Evolutionary conservation across 1,140 invertebrate genomes (phyloP), one percentile per base, ranked within the genome.

Genomic region (Hyposmocoma kahamanoa): DNA sequence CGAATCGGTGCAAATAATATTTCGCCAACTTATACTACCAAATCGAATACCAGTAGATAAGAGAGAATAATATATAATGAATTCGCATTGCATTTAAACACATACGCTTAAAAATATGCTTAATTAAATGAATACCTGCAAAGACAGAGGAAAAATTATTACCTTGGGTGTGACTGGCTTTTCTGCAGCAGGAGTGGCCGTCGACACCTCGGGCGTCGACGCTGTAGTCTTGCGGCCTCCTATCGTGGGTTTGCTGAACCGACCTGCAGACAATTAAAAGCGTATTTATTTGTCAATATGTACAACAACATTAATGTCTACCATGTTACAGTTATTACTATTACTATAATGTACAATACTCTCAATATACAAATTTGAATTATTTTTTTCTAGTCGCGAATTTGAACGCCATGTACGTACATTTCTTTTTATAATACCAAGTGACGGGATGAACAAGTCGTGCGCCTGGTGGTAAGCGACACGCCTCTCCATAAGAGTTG

Each of bases 141-240:
- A 32, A 42, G 41, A 49, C 36, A 44, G 26, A 42, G 38, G 28
- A 21, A 30, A 55, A 48, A n/a, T n/a, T n/a, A n/a, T 42, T 45
- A 84, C 80, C 80, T 84, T 84, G 47, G 78, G 60, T 28, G 71
- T 50, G 17, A 61, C 54, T 21, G 77, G 51, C 50, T 81, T 84
- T 22, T 84, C 77, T 13, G 59, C 62, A 6, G 72, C 54, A 5
- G 71, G 61, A 6, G 67, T 51, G 3, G 74, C 41, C 4, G 74
- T 65, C 11, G 63, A 47, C 0, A 62, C 13, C 20, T 68, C 66
- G 6, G 51, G 56, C 1, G 58, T 34, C 1, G 67, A 62, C 3
- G 62, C 61, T 1, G 73, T 73, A 8, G 62, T 73, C 56, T 72
- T 81, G 34, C 75, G 67, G 20, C 49, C 59, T 30, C 67, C 70